Evolutionary conservation across 1,140 invertebrate species (phyloP).

Genomic region (Pseudobourletiella spinata): DNA sequence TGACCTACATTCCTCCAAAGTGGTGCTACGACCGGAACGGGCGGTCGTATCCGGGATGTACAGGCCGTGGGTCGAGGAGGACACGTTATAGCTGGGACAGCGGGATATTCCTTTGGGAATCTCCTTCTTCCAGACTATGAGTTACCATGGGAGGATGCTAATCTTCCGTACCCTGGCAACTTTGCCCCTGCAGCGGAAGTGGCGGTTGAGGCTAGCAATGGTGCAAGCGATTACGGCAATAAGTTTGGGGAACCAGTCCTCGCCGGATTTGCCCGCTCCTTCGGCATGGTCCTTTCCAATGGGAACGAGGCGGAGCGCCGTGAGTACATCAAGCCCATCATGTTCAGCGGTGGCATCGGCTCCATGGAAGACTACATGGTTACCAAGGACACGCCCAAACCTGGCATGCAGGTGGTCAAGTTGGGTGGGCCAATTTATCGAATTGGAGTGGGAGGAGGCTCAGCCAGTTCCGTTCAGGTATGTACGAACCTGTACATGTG

Average conservation of each 20-base stretch:
- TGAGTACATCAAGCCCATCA: conserved; percentile 96
- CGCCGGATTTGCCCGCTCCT: conserved; percentile 81
- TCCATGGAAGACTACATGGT: conserved; percentile 72
- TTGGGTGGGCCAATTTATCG: conserved; percentile 92
- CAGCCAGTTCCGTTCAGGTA: conserved; percentile 89
- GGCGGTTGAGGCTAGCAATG: conserved; percentile 91
- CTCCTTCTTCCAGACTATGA: conserved; percentile 78
- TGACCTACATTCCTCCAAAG: conserved; percentile 59
- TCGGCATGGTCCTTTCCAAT: conserved; percentile 60
- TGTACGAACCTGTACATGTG: too few species aligned
- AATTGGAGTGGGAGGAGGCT: conserved; percentile 94
- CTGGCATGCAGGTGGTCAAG: conserved; percentile 83
- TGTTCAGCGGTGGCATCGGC: conserved; percentile 95
- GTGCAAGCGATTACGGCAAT: conserved; percentile 97
- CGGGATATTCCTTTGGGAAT: conserved; percentile 92
- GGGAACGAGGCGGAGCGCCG: conserved; percentile 51
- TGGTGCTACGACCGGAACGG: conserved; percentile 93
- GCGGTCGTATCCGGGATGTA: conserved; percentile 87
- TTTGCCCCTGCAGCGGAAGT: conserved; percentile 82
- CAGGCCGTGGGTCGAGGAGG: conserved; percentile 78
- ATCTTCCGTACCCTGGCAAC: conserved; percentile 70
- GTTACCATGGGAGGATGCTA: conserved; percentile 75
- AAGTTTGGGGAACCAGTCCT: conserved; percentile 97
- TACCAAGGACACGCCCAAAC: conserved; percentile 58
- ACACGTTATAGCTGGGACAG: conserved; percentile 88